Evolutionary conservation across 2,113 vertebrate genomes (phyloP), one percentile per base, ranked within the genome.

Genomic region (Megalops atlanticus): DNA sequence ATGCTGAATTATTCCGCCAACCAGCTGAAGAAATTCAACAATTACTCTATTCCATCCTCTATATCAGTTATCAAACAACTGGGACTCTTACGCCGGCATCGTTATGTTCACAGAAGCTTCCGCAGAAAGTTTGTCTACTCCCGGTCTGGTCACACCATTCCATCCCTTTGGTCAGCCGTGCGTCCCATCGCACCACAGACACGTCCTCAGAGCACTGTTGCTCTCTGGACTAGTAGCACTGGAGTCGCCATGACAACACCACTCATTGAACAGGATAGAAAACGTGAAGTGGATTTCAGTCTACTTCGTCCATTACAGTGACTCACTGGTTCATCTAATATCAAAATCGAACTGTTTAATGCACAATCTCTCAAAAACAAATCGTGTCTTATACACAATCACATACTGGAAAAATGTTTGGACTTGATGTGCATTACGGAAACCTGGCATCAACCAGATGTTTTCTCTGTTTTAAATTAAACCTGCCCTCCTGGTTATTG

Each of bases 271-370:
- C n/a, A 47, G 79, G 68, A 73, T 27, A 80, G 4, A 45, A 80
- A 73, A 73, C 40, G 68, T 14, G 54, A 24, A 80, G 79, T 73
- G 39, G 79, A 80, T 80, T 41, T 69, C 40, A 80, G 8, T 80
- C 24, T 80, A 74, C 45, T 80, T 14, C 69, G 68, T 16, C 79
- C 79, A 43, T 40, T 52, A 41, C 78, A 79, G 69, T 45, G 21
- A 73, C 47, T 33, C n/a, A 72, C 69, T 41, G 45, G 40, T 1
- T 18, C 68, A 73, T 5, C 64, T 73, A 74, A 3, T 2, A 14
- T 78, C 16, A 78, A 78, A 78, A 64, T 78, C 1, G 49, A 78
- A 78, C 77, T 78, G 64, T 78, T 78, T 39, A 78, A 68, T 35
- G 1, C 54, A 40, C 77, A 78, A 68, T 68, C 77, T 36, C 77